Base-by-base conservation (phyloP, 2,888 invertebrate genomes). In the Drosophila suboccidentalis region DNA sequence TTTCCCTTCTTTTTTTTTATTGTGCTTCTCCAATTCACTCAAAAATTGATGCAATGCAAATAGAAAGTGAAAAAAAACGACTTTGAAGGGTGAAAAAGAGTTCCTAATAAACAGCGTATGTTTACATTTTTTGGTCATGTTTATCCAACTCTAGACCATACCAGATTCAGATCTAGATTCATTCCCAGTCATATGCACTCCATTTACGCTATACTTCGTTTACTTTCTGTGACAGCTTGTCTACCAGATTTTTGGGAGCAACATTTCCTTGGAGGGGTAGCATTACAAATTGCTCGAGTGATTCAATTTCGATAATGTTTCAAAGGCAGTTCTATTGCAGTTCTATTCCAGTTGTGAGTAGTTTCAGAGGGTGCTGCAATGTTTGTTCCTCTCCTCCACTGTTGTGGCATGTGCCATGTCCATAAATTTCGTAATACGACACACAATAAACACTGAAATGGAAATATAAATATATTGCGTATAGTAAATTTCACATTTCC, bases 261-360 rank as follows among this genome's bases (percentile, higher is more conserved):
- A 29, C 69, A 29, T 61, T 70, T 55, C 71, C 71, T 61, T 77
- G 80, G 80, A 57, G 60, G 71, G 60, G 66, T 81, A 76, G 78
- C 78, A 62, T 84, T 83, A 89, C 90, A 89, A 90, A 90, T 90
- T 87, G 89, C 80, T 83, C 53, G 71, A 90, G 78, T 79, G 82
- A 88, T 80, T 87, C 82, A 75, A 87, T 85, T 80, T 78, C 81
- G 81, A 82, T 89, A 88, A 85, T 80, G 75, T 73, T 61, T 32
- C 39, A 29, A 53, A 62, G 43, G 62, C 29, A 26, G 26, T 60
- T 68, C 49, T 46, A 66, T 6, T 54, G 53, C 57, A 54, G 22
- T 22, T 44, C 8, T 13, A 41, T 5, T 15, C 6, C n/a, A 34
- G n/a, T 43, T 39, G 5, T 6, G 17, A 11, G 13, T 32, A 41